Conservation (phyloP, 2,797 vertebrate genomes). For the Kryptolebias ocellatus region DNA sequence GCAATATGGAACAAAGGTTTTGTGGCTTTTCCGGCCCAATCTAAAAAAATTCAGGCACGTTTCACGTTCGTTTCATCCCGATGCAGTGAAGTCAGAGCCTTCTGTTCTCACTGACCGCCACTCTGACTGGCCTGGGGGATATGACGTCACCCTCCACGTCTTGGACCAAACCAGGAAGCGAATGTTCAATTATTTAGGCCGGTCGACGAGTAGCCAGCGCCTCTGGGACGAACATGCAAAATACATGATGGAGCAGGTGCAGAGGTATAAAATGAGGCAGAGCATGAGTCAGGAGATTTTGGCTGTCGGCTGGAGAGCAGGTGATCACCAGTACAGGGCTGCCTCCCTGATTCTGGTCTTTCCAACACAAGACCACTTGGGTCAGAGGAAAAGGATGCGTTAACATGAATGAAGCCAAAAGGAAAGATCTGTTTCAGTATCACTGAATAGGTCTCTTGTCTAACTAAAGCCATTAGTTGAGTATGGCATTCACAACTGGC, state of each 20-base stretch:
- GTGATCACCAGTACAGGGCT: not conserved
- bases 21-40: not conserved
- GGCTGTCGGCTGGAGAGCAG: not conserved
- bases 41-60: not conserved
- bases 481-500: too few relatives aligned
- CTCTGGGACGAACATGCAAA: slow-evolving; percentile 49
- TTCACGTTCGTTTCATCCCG: not conserved
- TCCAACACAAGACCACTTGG: too few relatives aligned
- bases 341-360: too few relatives aligned
- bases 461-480: too few relatives aligned
- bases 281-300: not conserved
- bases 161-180: slow-evolving; percentile 43
- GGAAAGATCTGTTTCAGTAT: not conserved
- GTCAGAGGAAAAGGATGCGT: too few relatives aligned
- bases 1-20: slow-evolving; percentile 10
- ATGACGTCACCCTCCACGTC: not conserved
- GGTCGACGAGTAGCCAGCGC: slow-evolving; percentile 21
- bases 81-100: not conserved
- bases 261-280: slow-evolving; percentile 23
- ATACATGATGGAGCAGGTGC: slow-evolving; percentile 57
- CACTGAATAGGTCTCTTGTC: too few relatives aligned
- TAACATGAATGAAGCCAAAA: not conserved
- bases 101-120: not conserved
- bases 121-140: not conserved
- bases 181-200: slow-evolving; percentile 72